Evolutionary conservation across 2,888 invertebrate genomes (phyloP), one percentile per base, ranked within the genome.

Genomic region (Aelia acuminata): DNA sequence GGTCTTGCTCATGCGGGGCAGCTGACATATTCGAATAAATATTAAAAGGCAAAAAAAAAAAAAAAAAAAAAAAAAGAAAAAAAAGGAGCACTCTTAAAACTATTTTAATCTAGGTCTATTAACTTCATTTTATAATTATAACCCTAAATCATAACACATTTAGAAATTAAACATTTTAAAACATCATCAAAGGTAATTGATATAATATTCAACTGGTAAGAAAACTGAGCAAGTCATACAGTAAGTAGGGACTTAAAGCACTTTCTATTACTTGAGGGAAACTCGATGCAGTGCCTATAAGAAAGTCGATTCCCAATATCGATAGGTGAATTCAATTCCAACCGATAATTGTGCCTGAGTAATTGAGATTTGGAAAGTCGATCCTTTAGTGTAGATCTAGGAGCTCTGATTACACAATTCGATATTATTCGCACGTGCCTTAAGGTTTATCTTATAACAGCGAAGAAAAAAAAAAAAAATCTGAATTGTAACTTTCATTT

Each of bases 241-340:
- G 13, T 57, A n/a, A 7, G 22, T 8, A 20, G 4, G 22, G 20
- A 22, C 20, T 22, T 15, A 4, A 4, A 70, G 35, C 35, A 70
- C 63, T 70, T 70, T 70, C 63, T 70, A 70, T 35, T 20, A 70
- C 31, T 70, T 31, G 15, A 20, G 63, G 35, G 63, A 70, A 70
- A 70, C 63, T 70, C 63, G 63, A 63, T 63, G 0, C 26, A 5
- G 18, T 70, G 35, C 63, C 31, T 70, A 70, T 35, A 70, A 35
- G 63, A 70, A 70, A 70, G 63, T 70, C 63, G 63, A 70, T 70
- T 70, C 31, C 20, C 31, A 35, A 70, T 70, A 70, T 70, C 63
- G 31, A 70, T 70, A 70, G 20, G 18, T 35, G 20, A 70, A 35
- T 35, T 26, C 35, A 70, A 70, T 70, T 70, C 5, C 7, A 70